Conservation (phyloP, 2,113 vertebrate species). For the Falco punctatus region DNA sequence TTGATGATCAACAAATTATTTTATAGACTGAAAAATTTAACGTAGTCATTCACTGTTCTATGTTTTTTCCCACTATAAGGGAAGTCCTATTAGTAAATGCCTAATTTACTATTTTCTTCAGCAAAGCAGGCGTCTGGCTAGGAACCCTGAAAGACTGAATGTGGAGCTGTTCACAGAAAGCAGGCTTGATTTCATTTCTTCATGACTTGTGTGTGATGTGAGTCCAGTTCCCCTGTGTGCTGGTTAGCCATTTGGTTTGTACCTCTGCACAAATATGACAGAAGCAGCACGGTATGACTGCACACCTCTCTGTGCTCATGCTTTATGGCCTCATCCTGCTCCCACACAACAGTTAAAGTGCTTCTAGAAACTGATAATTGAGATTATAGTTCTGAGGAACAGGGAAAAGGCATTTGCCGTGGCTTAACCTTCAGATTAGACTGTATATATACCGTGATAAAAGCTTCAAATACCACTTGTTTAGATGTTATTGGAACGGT, state of each 20-base stretch:
- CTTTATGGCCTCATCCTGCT: neutral
- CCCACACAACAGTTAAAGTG: neutral
- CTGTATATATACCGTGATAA: neutral
- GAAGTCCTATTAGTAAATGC: neutral
- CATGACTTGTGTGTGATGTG: neutral
- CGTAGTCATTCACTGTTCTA: neutral
- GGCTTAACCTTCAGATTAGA: neutral
- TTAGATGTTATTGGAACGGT: neutral
- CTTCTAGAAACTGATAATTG: neutral
- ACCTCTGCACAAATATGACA: neutral
- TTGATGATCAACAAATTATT: neutral
- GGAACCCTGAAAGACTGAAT: neutral
- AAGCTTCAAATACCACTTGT: neutral
- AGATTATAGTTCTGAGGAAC: neutral
- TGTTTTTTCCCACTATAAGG: accelerated
- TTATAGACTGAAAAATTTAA: neutral
- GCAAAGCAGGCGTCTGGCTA: neutral
- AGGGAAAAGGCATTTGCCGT: neutral
- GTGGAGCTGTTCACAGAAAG: neutral
- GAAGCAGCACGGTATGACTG: accelerated
- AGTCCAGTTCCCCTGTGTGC: neutral
- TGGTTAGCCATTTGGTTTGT: neutral
- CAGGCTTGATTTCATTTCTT: neutral
- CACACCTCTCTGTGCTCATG: accelerated
- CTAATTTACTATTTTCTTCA: neutral